Evolutionary conservation across 64 coral and sea anemone species (phyloP), one percentile per base, ranked within the genome.

Genomic region (Astreopora myriophthalma): DNA sequence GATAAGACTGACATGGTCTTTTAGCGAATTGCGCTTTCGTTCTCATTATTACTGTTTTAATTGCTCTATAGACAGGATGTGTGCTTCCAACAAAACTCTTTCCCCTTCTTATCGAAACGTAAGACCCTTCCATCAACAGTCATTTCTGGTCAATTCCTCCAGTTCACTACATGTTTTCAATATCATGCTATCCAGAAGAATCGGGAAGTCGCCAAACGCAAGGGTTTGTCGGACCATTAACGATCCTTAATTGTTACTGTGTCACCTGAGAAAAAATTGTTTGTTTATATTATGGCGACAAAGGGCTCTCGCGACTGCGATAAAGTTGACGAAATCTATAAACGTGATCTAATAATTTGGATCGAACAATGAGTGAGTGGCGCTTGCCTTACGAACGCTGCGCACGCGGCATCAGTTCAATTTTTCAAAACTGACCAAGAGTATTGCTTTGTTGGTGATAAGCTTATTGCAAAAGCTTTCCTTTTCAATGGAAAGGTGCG

Each of bases 231-330:
- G 31, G 55, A 83, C 79, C 57, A 83, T 83, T 83, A 83, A 83
- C 79, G 31, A 64, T 64, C 58, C 79, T 33, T 83, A 83, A 83
- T 83, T 83, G 79, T 17, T 64, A 83, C 79, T 83, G 79, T 83
- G 79, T 83, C 79, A 64, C 30, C 13, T 10, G 55, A 82, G 61
- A 60, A 31, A 78, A 83, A 83, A 83, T 83, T 65, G 65, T 83
- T 83, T 83, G 79, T 83, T 83, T 83, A 83, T 83, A 65, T 83
- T 83, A 83, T 83, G 79, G 79, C 79, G 79, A 83, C 79, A 83
- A 65, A 38, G 79, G 57, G 79, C 79, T 34, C 79, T 83, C 33
- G 55, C 55, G 20, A 38, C 32, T 37, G 52, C 52, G 79, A 83
- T 83, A 83, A 83, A 83, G 57, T 64, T 34, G 79, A 64, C 33